These are phyloP conservation scores for Eristalis tenax DNA, from an alignment of 2,888 invertebrate genomes.

Conservation along the genomic window DNA sequence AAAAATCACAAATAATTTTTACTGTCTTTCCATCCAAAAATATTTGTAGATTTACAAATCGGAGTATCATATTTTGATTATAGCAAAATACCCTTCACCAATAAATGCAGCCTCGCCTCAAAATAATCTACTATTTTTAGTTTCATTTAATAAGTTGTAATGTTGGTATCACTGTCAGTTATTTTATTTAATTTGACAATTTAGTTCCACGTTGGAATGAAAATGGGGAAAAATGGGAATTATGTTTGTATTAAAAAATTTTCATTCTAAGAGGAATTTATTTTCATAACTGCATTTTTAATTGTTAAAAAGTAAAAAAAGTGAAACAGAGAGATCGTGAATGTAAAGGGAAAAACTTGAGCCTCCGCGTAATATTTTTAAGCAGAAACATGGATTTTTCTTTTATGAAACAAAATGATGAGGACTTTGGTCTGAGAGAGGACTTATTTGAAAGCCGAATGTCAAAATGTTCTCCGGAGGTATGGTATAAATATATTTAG, in stretches of 20 bases:
- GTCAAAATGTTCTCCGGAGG: conserved; percentile 49
- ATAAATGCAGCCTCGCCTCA: no score
- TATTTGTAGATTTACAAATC: no score
- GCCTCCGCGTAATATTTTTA: not conserved
- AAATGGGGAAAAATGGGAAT: conserved; percentile 59
- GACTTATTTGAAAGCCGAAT: conserved; percentile 49
- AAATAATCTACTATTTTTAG: no score
- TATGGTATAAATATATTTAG: conserved; percentile 57
- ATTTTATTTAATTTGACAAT: conserved; percentile 64
- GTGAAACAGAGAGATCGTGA: not conserved
- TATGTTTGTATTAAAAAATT: conserved; percentile 40
- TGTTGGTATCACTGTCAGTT: not conserved
- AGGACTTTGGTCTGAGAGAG: conserved; percentile 49
- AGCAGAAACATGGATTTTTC: conserved; percentile 55
- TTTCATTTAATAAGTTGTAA: no score
- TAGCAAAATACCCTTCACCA: no score
- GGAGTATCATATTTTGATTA: no score
- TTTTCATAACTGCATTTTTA: conserved; percentile 22
- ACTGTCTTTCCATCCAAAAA: no score
- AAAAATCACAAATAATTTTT: no score
- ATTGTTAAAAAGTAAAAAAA: not conserved
- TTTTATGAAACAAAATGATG: conserved; percentile 41
- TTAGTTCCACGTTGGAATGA: conserved; percentile 70
- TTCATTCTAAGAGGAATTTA: conserved; percentile 42
- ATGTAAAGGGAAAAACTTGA: not conserved